Evolutionary conservation across 2,888 invertebrate genomes (phyloP).

Genomic region (Tinea pellionella): DNA sequence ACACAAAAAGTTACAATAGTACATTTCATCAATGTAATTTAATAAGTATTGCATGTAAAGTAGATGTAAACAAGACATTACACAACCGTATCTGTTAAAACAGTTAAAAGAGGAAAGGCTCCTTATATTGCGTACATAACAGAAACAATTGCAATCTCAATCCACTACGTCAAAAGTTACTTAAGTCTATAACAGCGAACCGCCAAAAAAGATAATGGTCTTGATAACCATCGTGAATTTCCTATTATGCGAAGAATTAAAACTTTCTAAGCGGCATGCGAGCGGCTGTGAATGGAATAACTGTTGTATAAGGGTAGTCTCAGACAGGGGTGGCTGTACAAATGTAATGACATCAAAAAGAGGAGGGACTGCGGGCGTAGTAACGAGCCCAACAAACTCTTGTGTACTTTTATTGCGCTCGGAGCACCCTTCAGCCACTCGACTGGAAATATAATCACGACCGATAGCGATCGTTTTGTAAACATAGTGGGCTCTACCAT

Average conservation of each 20-base stretch:
- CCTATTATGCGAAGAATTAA: conserved; percentile 1
- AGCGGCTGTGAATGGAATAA: neutral
- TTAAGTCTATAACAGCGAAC: neutral
- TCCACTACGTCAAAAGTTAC: neutral
- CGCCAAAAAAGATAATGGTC: neutral
- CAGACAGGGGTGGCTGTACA: conserved; percentile 3
- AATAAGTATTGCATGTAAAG: too few species aligned
- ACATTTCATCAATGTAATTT: too few species aligned
- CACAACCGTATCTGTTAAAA: too few species aligned
- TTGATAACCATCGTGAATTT: neutral
- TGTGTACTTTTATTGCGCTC: conserved; percentile 45
- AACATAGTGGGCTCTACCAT: conserved; percentile 29
- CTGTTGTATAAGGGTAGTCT: neutral
- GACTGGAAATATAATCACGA: conserved; percentile 58
- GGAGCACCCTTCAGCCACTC: conserved; percentile 31
- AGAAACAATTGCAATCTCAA: conserved; percentile 1
- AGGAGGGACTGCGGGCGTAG: conserved; percentile 28
- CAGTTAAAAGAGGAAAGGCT: neutral
- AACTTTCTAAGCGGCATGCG: conserved; percentile 5
- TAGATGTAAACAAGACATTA: too few species aligned
- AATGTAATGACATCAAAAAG: conserved; percentile 51
- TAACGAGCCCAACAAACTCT: conserved; percentile 34
- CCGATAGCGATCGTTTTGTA: conserved; percentile 45
- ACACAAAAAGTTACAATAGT: too few species aligned
- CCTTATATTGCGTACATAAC: neutral